Evolutionary conservation across 2,797 vertebrate species (phyloP).

Genomic region (Ara ararauna): DNA sequence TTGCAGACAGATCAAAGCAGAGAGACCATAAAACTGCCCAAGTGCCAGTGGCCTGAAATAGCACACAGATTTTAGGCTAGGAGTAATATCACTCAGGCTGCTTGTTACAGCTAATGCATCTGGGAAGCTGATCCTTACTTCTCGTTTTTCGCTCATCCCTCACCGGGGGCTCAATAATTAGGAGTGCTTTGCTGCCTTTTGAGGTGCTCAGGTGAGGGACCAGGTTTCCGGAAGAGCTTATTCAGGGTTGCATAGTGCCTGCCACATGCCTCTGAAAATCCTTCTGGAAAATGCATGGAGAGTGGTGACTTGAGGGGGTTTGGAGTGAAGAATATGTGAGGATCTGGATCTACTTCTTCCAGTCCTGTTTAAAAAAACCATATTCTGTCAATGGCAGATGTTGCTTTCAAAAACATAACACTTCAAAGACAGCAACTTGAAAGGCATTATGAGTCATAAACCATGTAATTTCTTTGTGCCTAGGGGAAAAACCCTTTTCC

Average conservation of each 20-base stretch:
- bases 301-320: background rate
- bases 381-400: background rate
- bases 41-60: background rate
- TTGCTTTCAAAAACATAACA: background rate
- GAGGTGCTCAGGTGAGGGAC: background rate
- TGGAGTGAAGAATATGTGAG: background rate
- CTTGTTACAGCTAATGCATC: rapidly evolving
- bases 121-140: background rate
- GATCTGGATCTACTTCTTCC: background rate
- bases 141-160: background rate
- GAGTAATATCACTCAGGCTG: background rate
- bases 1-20: background rate
- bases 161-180: background rate
- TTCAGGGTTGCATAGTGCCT: background rate
- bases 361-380: background rate
- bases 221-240: background rate
- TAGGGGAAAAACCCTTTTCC: background rate
- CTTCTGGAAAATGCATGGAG: background rate
- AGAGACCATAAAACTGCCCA: background rate
- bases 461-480: background rate
- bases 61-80: background rate
- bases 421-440: background rate
- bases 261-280: background rate
- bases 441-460: background rate
- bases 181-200: background rate